Conservation (phyloP, 2,888 invertebrate genomes). For the Tanytarsus gracilentus region DNA sequence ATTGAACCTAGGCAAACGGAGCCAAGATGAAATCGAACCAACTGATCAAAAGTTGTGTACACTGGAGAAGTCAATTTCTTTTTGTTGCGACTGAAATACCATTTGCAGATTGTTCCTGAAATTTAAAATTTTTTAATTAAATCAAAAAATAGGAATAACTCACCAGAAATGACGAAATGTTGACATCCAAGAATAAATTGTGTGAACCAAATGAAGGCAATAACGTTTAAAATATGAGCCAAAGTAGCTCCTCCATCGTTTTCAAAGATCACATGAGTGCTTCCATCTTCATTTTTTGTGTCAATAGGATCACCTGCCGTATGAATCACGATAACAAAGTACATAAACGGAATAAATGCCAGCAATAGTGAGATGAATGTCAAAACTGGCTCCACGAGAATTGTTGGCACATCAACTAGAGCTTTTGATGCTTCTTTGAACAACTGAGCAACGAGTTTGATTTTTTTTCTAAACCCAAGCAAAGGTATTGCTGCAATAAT, state of each 20-base stretch:
- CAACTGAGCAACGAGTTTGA: constrained; percentile 52
- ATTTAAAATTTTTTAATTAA: no score
- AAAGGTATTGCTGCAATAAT: constrained; percentile 32
- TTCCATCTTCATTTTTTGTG: constrained; percentile 32
- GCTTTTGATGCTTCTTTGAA: constrained; percentile 61
- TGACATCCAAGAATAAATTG: constrained; percentile 60
- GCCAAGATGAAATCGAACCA: constrained; percentile 62
- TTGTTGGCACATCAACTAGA: constrained; percentile 50
- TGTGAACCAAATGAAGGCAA: constrained; percentile 55
- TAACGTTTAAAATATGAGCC: constrained; percentile 46
- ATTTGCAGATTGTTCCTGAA: constrained; percentile 54
- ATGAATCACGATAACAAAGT: constrained; percentile 53
- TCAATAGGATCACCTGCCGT: constrained; percentile 46
- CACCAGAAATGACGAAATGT: constrained; percentile 57
- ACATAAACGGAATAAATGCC: constrained; percentile 49
- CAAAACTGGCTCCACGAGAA: constrained; percentile 53
- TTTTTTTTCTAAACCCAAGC: constrained; percentile 52
- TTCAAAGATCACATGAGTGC: constrained; percentile 34
- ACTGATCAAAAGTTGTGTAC: constrained; percentile 43
- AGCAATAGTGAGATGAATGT: constrained; percentile 49
- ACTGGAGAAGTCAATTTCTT: constrained; percentile 44
- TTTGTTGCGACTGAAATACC: constrained; percentile 56
- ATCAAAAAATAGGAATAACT: no score
- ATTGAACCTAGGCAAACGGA: constrained; percentile 69
- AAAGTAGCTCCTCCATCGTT: constrained; percentile 34